Base-by-base conservation (phyloP, 1,140 invertebrate genomes). In the Arion vulgaris region DNA sequence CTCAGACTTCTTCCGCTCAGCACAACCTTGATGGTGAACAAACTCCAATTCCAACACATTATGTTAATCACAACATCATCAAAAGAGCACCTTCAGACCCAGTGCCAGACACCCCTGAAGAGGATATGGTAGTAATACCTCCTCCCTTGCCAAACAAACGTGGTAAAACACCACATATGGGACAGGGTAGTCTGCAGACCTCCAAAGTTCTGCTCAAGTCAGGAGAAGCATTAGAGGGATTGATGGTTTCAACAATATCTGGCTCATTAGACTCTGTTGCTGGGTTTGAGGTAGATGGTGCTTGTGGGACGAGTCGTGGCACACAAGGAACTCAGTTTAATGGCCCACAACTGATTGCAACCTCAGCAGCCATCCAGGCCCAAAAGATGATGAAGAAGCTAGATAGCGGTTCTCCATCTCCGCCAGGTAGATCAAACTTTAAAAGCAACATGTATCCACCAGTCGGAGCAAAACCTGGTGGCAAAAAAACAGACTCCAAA, bases 111-210 rank as follows among this genome's bases (percentile, higher is more conserved):
- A 69, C 39, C 15, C 80, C 80, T 17, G 68, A 71, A 19, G 78
- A 69, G 28, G 45, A 36, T 45, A 1, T 2, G 53, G 36, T 39
- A 2, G 32, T 73, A 7, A 15, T 45, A 15, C 69, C 80, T 34
- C 83, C 83, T n/a, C 84, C 84, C 62, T 62, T 82, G 15, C 84
- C 84, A 38, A 85, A 53, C 80, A 82, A 82, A 36, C 73, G 80
- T 0, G 49, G 62, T 38, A 76, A 69, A 19, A 62, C 74, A 38
- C 86, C 84, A 17, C 53, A 79, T 32, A 88, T 88, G 87, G 87
- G 87, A 15, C 86, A 87, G 84, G 80, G 81, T 32, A 85, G 87
- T 73, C 80, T 87, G 32, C 84, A 86, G 68, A 80, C 62, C 0
- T 32, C 71, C 23, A 45, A 39, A 72, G 71, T 41, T 19, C 19